Evolutionary conservation across 2,888 invertebrate genomes (phyloP), one percentile per base, ranked within the genome.

Genomic region (Zygaena filipendulae): DNA sequence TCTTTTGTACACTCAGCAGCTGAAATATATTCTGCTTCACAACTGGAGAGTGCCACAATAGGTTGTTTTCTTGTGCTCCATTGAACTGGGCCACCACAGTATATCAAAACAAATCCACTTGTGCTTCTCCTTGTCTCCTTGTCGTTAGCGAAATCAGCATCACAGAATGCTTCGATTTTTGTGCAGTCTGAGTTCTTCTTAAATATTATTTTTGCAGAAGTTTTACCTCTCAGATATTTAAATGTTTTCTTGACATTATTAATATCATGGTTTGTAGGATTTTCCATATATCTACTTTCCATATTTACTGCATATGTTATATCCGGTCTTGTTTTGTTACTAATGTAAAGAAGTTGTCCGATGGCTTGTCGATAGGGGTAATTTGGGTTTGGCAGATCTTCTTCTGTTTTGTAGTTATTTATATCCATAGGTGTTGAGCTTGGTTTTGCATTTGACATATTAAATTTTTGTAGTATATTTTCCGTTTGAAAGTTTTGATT

Each of bases 1-100:
- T 30, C 30, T 21, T 23, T 25, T 10, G 13, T n/a, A 12, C 30
- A 25, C 18, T 30, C 25, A 11, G 30, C 30, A 18, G 30, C 30
- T 7, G 30, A 19, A 9, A 30, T 30, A 8, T 25, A 26, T 13
- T 30, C 30, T 9, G 30, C 25, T 22, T 30, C 30, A 3, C 7
- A 18, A 9, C 13, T 25, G n/a, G 22, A 30, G 7, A 30, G 19
- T 9, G 30, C 30, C 3, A 30, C 30, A 13, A 30, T 25, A n/a
- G 25, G 30, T 19, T 30, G 30, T 23, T 25, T 30, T 13, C 30
- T 25, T 5, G 22, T 16, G 22, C 30, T 11, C 25, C 30, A 30
- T 8, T 18, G 18, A 7, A 30, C 10, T 4, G 25, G 29, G 13
- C 21, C 9, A 11, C 29, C 29, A 12, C 19, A 13, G 11, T 23